Evolutionary conservation across 2,113 vertebrate species (phyloP).

Genomic region (Eulacestoma nigropectus): DNA sequence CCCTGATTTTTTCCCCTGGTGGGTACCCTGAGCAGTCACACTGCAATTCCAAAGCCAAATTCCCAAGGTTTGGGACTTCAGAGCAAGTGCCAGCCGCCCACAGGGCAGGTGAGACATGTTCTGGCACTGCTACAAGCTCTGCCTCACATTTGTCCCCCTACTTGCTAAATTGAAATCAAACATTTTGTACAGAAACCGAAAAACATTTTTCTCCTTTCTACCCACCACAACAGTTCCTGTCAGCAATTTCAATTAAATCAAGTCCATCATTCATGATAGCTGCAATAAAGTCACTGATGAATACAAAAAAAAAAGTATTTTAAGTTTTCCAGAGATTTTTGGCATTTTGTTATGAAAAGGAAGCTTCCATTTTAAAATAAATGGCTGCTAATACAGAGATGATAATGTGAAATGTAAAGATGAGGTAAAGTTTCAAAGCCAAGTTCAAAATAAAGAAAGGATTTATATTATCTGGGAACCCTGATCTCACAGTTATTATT

Average conservation of each 20-base stretch:
- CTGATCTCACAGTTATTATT: background rate
- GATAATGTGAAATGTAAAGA: background rate
- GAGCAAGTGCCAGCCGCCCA: fast-evolving
- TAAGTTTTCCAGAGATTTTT: background rate
- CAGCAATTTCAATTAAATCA: background rate
- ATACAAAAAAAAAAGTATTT: background rate
- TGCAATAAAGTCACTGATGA: background rate
- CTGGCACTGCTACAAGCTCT: background rate
- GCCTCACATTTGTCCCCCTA: background rate
- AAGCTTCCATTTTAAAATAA: background rate
- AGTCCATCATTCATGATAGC: background rate
- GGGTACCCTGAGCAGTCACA: background rate
- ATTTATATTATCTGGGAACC: background rate
- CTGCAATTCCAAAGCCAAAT: background rate
- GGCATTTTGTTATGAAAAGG: background rate
- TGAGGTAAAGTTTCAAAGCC: background rate
- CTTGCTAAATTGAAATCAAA: background rate
- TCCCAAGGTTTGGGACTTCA: background rate
- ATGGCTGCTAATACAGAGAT: background rate
- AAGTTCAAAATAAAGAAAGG: background rate
- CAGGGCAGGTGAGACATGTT: background rate
- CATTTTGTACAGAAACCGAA: background rate
- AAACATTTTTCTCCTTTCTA: background rate
- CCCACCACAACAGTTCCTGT: background rate
- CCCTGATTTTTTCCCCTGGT: background rate